Evolutionary conservation across 2,113 vertebrate genomes (phyloP).

Genomic region (Callospermophilus lateralis): DNA sequence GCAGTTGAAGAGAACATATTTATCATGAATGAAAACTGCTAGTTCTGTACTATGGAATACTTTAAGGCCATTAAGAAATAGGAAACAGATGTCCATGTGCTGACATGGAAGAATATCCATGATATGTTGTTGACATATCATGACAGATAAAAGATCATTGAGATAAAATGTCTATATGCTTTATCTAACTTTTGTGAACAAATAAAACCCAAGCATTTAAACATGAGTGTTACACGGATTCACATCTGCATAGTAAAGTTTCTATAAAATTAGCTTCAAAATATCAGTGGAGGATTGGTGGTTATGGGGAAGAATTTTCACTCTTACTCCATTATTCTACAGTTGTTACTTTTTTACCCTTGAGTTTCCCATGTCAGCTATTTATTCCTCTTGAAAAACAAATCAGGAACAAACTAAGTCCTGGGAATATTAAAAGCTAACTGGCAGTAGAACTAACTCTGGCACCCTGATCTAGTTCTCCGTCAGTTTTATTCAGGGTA

Average conservation of each 20-base stretch:
- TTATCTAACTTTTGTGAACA: background rate
- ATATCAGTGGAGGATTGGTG: too few species aligned
- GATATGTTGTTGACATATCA: background rate
- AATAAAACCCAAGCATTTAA: background rate
- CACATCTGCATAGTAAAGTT: background rate
- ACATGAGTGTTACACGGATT: background rate
- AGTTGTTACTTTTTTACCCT: background rate
- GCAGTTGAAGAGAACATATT: background rate
- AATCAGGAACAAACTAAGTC: background rate
- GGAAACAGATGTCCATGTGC: background rate
- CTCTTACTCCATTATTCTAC: background rate
- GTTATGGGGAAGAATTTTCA: background rate
- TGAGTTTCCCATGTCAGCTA: background rate
- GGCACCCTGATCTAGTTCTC: background rate
- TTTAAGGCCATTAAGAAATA: background rate
- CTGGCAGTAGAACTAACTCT: background rate
- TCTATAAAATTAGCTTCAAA: background rate
- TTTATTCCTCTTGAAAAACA: background rate
- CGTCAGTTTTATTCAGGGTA: background rate
- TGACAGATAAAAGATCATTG: background rate
- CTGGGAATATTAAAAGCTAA: background rate
- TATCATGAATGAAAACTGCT: background rate
- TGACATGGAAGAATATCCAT: accelerated
- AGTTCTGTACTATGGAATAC: background rate
- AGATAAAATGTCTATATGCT: background rate